A percentile compares a stretch with the other conserved stretches of the same genome.
Evolutionary conservation across 2,113 vertebrate genomes (phyloP).

Genomic region (Crotalus viridis): DNA sequence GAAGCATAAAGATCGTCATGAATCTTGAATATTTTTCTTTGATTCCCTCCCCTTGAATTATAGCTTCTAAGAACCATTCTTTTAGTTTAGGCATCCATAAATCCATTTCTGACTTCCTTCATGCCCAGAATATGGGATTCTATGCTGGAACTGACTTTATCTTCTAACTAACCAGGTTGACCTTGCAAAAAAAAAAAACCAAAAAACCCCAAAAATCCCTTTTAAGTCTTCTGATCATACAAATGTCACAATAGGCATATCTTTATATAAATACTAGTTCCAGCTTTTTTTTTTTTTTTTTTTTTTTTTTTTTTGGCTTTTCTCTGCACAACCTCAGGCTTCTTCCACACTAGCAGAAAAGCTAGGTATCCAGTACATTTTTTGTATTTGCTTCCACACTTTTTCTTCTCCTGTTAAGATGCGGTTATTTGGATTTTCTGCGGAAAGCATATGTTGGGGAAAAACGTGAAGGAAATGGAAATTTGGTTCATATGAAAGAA

Average conservation of each 20-base stretch:
- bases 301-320: background rate
- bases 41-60: background rate
- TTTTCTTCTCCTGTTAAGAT: background rate
- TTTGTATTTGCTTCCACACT: background rate
- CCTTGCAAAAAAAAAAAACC: background rate
- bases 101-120: background rate
- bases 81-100: background rate
- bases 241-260: background rate
- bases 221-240: background rate
- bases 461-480: background rate
- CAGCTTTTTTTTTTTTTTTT: too few relatives aligned
- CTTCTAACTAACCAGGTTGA: background rate
- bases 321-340: background rate
- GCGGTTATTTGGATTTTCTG: slow-evolving; percentile 1
- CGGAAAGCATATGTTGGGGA: background rate
- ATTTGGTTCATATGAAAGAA: slow-evolving; percentile 6
- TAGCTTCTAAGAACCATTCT: background rate
- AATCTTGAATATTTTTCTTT: background rate
- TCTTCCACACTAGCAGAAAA: background rate
- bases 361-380: background rate
- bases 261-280: background rate
- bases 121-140: background rate
- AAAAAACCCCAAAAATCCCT: background rate
- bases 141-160: too few relatives aligned
- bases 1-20: background rate